Evolutionary conservation across 37 sponge, comb jelly and placozoan genomes (phyloP).

Genomic region (Ephydatia muelleri): DNA sequence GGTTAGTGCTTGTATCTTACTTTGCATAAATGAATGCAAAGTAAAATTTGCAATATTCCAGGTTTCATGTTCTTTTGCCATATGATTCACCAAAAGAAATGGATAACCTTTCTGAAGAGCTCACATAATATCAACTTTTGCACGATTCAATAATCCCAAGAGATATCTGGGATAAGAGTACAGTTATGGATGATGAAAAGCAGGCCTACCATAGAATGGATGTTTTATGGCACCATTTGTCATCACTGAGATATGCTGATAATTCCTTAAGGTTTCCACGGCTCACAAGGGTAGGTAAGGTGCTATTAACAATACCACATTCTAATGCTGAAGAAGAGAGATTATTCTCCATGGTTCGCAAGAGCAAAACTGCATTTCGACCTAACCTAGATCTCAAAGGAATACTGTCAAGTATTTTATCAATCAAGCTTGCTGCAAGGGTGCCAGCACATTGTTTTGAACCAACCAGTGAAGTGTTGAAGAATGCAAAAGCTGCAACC

Average conservation of each 20-base stretch:
- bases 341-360: constrained; percentile 19
- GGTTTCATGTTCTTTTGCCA: constrained; percentile 20
- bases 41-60: too few relatives aligned
- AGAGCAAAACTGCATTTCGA: constrained; percentile 43
- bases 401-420: constrained; percentile 43
- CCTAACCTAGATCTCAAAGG: constrained; percentile 43
- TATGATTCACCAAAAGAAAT: background rate
- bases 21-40: too few relatives aligned
- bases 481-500: constrained; percentile 40
- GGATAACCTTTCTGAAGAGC: constrained; percentile 37
- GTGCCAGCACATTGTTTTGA: constrained; percentile 27
- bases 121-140: constrained; percentile 19
- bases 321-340: constrained; percentile 54
- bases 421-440: constrained; percentile 36
- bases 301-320: constrained; percentile 37
- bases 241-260: constrained; percentile 28
- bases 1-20: too few relatives aligned
- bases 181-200: constrained; percentile 13
- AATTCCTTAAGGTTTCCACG: constrained; percentile 31
- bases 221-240: constrained; percentile 29
- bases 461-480: constrained; percentile 29
- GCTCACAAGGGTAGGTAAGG: constrained; percentile 22
- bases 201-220: constrained; percentile 27
- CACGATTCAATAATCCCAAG: constrained; percentile 14
- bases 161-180: constrained; percentile 18